Evolutionary conservation across 2,797 vertebrate species (phyloP), one percentile per base, ranked within the genome.

Genomic region (Champsocephalus gunnari): DNA sequence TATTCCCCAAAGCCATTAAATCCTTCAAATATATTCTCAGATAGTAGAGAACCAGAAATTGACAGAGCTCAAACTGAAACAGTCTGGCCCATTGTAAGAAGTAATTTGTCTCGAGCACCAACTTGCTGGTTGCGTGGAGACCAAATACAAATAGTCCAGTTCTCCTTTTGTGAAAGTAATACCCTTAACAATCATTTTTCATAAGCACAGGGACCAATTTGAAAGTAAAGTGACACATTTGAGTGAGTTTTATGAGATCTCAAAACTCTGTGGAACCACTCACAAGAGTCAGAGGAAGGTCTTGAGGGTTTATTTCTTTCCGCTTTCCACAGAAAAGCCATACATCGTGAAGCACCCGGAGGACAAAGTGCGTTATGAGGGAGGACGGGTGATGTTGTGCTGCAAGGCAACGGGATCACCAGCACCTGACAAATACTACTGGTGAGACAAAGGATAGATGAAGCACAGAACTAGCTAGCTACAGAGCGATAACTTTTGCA

Each of bases 331-430:
- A 99, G 98, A 97, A 86, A 98, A 97, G 86, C 98, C 97, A 0
- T 95, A 97, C 87, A 94, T 99, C 73, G 92, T 97, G 77, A 96
- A 96, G 89, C 96, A 99, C 83, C 98, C 98, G 0, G 94, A 97
- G 90, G 93, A 94, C 3, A 97, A 96, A 84, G 96, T 96, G 69
- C 94, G 95, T 28, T 94, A 93, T 14, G 94, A 92, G 3, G 97
- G 97, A 68, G 96, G 97, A 80, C 94, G 96, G 1, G 97, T 95
- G 76, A 93, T 93, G 47, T 85, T 99, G 73, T 99, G 98, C 92
- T 99, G 98, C 93, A 93, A 95, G 80, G 98, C 98, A 32, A 93
- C 92, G 0, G 98, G 98, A 68, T 95, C 79, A 0, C 98, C 97
- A 0, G 5, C 49, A 47, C 98, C 98, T 12, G 96, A 93, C 53